Percentiles rank a stretch among this genome's conserved stretches.
phyloP scores from a whole-genome alignment of 2,888 invertebrate genomes.

The Listrodromus nycthemerus region DNA sequence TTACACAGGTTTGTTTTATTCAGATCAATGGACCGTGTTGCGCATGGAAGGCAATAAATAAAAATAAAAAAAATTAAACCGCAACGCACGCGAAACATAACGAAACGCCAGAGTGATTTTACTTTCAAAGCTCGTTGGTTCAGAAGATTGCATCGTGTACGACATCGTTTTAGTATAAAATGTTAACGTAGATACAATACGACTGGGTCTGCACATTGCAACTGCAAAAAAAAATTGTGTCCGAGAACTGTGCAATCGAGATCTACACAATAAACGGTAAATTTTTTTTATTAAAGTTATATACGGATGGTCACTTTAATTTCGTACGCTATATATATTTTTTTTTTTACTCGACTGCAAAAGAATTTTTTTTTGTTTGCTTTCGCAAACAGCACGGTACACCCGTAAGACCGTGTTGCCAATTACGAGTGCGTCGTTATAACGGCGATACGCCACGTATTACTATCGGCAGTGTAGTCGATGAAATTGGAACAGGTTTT shows the following conservation, averaged over 20 bases:
- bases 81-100: conserved; percentile 2
- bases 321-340: background rate
- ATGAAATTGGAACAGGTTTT: conserved; percentile 26
- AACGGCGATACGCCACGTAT: conserved; percentile 1
- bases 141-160: conserved; percentile 41
- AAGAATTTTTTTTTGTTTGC: background rate
- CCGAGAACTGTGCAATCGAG: background rate
- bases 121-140: conserved; percentile 41
- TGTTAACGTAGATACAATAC: conserved; percentile 19
- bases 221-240: conserved; percentile 5
- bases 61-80: background rate
- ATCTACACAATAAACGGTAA: conserved; percentile 1
- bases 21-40: conserved; percentile 27
- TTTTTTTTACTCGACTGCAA: background rate
- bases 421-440: conserved; percentile 10
- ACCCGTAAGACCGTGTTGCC: background rate
- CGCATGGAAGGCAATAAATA: background rate
- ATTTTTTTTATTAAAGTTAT: background rate
- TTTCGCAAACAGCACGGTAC: background rate
- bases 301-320: background rate
- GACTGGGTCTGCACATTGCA: background rate
- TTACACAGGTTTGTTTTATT: background rate
- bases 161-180: conserved; percentile 28
- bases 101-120: conserved; percentile 19
- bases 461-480: background rate